Conservation (phyloP, 2,797 vertebrate genomes). For the Falco columbarius region DNA sequence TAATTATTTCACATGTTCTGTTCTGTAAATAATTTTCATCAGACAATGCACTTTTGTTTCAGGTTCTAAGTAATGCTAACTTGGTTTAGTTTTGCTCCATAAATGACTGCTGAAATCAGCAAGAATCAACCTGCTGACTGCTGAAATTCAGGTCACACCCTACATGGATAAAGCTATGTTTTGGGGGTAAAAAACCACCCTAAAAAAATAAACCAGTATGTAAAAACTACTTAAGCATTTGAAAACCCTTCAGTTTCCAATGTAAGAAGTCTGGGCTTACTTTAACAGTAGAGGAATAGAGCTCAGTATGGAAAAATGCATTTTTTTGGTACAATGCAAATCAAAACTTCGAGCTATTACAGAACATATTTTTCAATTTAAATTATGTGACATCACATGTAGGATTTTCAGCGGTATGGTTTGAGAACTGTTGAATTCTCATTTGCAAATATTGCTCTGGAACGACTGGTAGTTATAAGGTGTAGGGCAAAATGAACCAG, state of each 20-base stretch:
- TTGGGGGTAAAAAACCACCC: no score
- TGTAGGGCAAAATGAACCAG: background rate
- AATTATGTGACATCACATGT: background rate
- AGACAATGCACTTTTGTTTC: background rate
- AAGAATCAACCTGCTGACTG: background rate
- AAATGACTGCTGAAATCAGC: background rate
- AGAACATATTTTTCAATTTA: background rate
- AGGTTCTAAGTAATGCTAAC: background rate
- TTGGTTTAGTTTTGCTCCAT: background rate
- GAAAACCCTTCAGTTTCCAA: background rate
- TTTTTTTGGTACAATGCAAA: background rate
- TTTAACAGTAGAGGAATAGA: background rate
- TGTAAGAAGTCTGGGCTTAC: background rate
- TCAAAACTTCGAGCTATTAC: background rate
- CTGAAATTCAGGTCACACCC: background rate
- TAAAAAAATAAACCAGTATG: background rate
- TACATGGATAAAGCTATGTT: background rate
- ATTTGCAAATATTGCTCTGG: background rate
- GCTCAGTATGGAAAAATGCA: background rate
- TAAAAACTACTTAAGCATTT: background rate
- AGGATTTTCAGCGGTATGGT: background rate
- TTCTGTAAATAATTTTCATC: background rate
- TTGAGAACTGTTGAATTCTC: background rate
- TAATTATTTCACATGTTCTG: background rate
- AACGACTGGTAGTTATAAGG: background rate